Base-by-base conservation (phyloP, 2,888 invertebrate genomes). In the Andrena trimmerana region DNA sequence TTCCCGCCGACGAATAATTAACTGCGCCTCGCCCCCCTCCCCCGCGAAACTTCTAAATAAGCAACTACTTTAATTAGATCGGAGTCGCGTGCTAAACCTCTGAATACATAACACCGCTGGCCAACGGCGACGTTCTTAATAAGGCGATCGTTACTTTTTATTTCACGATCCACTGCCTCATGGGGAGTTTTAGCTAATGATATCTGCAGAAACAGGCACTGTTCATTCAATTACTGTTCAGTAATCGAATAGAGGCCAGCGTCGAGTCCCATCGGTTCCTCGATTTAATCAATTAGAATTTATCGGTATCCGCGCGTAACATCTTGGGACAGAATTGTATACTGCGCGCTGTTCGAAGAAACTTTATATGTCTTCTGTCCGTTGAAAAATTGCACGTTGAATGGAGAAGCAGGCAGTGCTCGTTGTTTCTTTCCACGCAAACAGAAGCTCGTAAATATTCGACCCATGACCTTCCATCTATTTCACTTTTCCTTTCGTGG, bases 1-100 rank as follows among this genome's bases (percentile, higher is more conserved):
- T 48, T 60, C 20, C 31, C 27, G 2, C 6, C 24, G n/a, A 20
- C 63, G 80, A 80, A 80, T 79, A 78, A 80, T 78, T 71, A 42
- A 60, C 52, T 16, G 42, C 42, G 1, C 16, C 16, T 42, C 16
- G 42, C 42, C 1, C n/a, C n/a, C 48, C 16, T 7, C 16, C 42
- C 29, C 31, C 65, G 7, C 24, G 7, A 66, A 80, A 60, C 20
- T 54, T 62, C 31, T 54, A 66, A 80, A 79, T 71, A 62, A 71
- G 16, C 20, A 33, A 52, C 20, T 6, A 42, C 60, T 52, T 54
- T 67, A 33, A 71, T 71, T 71, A 71, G 54, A 20, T 52, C 67
- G 54, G 48, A 66, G 52, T 63, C 42, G 20, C 42, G 60, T 42
- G 5, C 2, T 8, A 48, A 42, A 8, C 31, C 33, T n/a, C 54